Evolutionary conservation across 2,888 invertebrate species (phyloP), one percentile per base, ranked within the genome.

Genomic region (Pachycephus smyrnensis): DNA sequence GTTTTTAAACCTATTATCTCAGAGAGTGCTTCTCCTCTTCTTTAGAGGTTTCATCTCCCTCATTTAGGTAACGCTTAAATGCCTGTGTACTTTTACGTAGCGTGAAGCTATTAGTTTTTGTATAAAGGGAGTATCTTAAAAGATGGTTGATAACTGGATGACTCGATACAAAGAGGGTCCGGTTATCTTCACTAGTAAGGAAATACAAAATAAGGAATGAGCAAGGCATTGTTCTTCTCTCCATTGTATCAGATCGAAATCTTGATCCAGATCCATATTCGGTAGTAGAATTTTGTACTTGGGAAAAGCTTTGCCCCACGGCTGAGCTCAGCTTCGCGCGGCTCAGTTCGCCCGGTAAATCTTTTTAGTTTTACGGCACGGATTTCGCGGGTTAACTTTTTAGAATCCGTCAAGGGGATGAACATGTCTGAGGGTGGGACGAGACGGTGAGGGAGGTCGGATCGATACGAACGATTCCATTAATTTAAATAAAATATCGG

Each of bases 401-500:
- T 73, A 55, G 40, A 73, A 77, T 77, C 73, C 77, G 32, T 77
- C n/a, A 55, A 55, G 55, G 73, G 30, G 55, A 73, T 73, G 77
- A 33, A 55, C 68, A 31, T 35, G 69, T 35, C 55, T 36, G 4
- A n/a, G n/a, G 4, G 35, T 30, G 69, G 69, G 33, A 68, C 40
- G 55, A 33, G 23, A 37, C 2, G 32, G 35, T 36, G 33, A 69
- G n/a, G 68, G 31, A 37, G 55, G 73, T 76, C 71, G 73, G 78
- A 76, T 79, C 78, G 75, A 79, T 79, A 73, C 73, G 74, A 33
- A 75, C 68, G 76, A 74, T 76, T 73, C 78, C 81, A 80, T 81
- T 81, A 79, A 79, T 80, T 81, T 40, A 76, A 80, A 80, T 79
- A 81, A 81, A 81, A 77, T 79, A 81, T 79, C 75, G 79, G 75